Percentiles rank a stretch among this genome's conserved stretches.
phyloP scores from a whole-genome alignment of 2,888 invertebrate genomes.

The Nebria salina region DNA sequence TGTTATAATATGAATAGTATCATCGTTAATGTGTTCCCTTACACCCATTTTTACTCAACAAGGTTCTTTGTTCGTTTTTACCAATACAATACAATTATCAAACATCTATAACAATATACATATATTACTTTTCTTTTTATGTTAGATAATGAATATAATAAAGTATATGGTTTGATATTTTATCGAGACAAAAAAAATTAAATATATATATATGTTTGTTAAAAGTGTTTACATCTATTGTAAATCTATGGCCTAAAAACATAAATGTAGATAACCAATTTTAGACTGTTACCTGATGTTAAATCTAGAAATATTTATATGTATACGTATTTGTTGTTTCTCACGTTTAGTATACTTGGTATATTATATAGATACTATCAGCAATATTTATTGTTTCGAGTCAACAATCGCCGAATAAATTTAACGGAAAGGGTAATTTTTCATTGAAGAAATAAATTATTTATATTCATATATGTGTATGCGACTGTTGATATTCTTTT shows the following conservation, averaged over 20 bases:
- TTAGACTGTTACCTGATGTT: not conserved
- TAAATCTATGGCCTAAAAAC: conserved; percentile 1
- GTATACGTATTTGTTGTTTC: too few species aligned
- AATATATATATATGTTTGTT: not conserved
- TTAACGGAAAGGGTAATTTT: not conserved
- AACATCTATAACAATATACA: not conserved
- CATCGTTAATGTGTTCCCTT: not conserved
- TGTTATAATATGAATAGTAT: not conserved
- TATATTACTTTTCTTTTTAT: not conserved
- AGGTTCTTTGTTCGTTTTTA: too few species aligned
- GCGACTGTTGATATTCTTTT: not conserved
- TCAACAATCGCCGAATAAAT: not conserved
- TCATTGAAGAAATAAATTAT: too few species aligned
- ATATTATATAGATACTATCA: not conserved
- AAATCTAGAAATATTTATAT: not conserved
- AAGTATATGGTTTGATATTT: not conserved
- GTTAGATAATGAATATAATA: not conserved
- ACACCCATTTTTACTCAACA: not conserved
- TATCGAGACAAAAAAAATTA: not conserved
- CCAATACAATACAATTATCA: too few species aligned
- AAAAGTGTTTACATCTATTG: not conserved
- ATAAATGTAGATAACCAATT: not conserved
- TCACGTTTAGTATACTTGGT: too few species aligned
- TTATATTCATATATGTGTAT: too few species aligned
- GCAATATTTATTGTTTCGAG: not conserved